Evolutionary conservation across 2,888 invertebrate species (phyloP).

Genomic region (Drosophila paracracens): DNA sequence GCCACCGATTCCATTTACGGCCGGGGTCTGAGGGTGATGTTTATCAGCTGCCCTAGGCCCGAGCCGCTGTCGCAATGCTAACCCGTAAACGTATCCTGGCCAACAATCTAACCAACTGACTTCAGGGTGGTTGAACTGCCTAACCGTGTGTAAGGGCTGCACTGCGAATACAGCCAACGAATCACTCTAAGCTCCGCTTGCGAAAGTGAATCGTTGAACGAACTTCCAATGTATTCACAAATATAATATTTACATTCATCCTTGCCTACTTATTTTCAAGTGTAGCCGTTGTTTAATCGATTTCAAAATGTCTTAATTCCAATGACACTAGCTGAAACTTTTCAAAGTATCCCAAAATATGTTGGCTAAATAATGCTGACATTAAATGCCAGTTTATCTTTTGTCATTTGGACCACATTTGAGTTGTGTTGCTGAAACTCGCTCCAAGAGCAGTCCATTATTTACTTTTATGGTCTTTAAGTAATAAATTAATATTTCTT

Average conservation of each 20-base stretch:
- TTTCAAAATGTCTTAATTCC: not conserved
- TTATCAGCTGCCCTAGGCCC: constrained; percentile 66
- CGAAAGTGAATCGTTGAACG: not conserved
- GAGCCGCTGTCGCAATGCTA: constrained; percentile 53
- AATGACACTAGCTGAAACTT: not conserved
- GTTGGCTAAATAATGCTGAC: not conserved
- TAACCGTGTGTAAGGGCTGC: constrained; percentile 34
- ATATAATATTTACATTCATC: not conserved
- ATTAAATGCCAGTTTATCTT: not conserved
- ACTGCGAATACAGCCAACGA: constrained; percentile 18
- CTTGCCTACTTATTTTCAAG: not conserved
- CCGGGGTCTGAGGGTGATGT: constrained; percentile 53
- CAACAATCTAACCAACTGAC: constrained; percentile 65
- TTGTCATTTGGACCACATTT: not conserved
- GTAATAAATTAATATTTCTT: constrained; percentile 22
- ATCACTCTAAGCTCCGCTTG: constrained; percentile 6
- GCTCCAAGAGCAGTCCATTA: not conserved
- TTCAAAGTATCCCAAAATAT: not conserved
- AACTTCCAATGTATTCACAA: not conserved
- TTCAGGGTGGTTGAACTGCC: constrained; percentile 70
- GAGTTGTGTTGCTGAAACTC: not conserved
- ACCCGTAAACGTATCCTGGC: constrained; percentile 67
- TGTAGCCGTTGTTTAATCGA: constrained; percentile 2
- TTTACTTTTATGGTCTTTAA: not conserved
- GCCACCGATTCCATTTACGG: not conserved